Base-by-base conservation (phyloP, 2,888 invertebrate species). In the Chrysolina haemoptera region DNA sequence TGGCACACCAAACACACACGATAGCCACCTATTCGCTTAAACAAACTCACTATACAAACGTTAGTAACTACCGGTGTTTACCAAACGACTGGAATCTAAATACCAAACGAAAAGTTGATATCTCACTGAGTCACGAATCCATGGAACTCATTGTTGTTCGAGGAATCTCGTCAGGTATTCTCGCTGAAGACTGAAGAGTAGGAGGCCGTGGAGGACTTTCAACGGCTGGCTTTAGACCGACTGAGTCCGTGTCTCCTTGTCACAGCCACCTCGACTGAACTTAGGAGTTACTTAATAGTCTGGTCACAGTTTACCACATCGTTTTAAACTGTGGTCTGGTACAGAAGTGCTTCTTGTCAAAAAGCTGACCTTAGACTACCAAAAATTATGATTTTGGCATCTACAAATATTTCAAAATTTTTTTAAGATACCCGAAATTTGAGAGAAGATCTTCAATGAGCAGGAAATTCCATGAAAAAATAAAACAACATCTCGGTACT, bases 241-340 rank as follows among this genome's bases (percentile, higher is more conserved):
- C 70, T 73, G 62, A 41, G 40, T 35, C 35, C 35, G 35, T 35
- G 35, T 35, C 53, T 40, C 35, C 67, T 46, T 59, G 67, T 68
- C 62, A 63, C 46, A 65, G 71, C 71, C 76, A 75, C 76, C 77
- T 75, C 77, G 79, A 75, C 5, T 82, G 82, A 81, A 82, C 81
- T 77, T 79, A 46, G 18, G 18, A 65, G 35, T 35, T 3, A 27
- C n/a, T n/a, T n/a, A n/a, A n/a, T n/a, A n/a, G n/a, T n/a, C n/a
- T n/a, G n/a, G n/a, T n/a, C n/a, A n/a, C n/a, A n/a, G n/a, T n/a
- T n/a, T n/a, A n/a, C n/a, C n/a, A n/a, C n/a, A n/a, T n/a, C n/a
- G n/a, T n/a, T n/a, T n/a, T n/a, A n/a, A n/a, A n/a, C n/a, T n/a
- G n/a, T n/a, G n/a, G n/a, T n/a, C n/a, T n/a, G n/a, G n/a, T n/a